phyloP scores from a whole-genome alignment of 2,797 vertebrate species.

The Apodemus agrarius region DNA sequence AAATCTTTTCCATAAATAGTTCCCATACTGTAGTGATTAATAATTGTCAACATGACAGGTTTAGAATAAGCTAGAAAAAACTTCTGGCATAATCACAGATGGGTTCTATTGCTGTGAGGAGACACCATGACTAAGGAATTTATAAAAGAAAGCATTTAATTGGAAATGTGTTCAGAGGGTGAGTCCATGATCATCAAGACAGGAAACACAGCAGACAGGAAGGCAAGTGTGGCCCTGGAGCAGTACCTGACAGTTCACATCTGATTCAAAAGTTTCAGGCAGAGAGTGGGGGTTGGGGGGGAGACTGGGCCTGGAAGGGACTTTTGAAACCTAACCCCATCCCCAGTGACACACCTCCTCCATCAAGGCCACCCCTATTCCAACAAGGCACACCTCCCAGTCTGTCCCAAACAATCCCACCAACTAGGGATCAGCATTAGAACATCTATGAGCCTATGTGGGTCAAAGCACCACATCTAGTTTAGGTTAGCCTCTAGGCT shows the following conservation, averaged over 20 bases:
- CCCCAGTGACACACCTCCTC: not conserved
- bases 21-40: not conserved
- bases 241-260: not conserved
- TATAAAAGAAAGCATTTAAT: not conserved
- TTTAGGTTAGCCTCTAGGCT: not conserved
- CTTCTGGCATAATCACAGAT: not conserved
- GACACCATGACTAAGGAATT: not conserved
- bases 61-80: not conserved
- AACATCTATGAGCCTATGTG: not conserved
- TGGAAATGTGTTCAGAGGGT: not conserved
- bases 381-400: not conserved
- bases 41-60: not conserved
- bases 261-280: not conserved
- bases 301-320: not conserved
- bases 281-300: not conserved
- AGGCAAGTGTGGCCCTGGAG: not conserved
- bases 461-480: not conserved
- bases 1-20: slow-evolving; percentile 25
- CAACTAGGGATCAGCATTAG: not conserved
- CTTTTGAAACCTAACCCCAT: not conserved
- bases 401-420: not conserved
- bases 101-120: not conserved
- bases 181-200: not conserved
- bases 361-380: not conserved
- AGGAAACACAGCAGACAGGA: not conserved